Conservation (phyloP, 2,113 vertebrate species). For the Psittacus erithacus region DNA sequence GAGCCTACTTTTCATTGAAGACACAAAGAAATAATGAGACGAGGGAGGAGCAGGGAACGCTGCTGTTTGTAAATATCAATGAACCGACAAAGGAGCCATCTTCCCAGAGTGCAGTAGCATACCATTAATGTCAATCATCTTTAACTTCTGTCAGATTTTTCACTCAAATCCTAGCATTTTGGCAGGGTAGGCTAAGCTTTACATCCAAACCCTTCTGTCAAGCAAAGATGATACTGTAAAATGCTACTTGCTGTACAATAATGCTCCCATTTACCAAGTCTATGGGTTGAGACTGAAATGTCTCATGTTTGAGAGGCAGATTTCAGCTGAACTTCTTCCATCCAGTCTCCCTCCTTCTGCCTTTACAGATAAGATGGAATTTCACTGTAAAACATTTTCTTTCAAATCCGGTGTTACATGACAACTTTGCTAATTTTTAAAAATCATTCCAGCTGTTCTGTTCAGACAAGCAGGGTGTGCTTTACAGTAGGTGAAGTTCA, state of each 20-base stretch:
- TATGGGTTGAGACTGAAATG: neutral
- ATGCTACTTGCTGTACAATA: neutral
- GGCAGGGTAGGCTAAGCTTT: neutral
- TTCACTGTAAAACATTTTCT: neutral
- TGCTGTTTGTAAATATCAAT: neutral
- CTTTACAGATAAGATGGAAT: neutral
- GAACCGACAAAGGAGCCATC: neutral
- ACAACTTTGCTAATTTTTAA: neutral
- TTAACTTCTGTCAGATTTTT: conserved; percentile 39
- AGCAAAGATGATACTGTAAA: neutral
- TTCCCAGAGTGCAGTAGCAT: neutral
- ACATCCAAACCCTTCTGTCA: conserved; percentile 8
- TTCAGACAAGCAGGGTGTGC: conserved; percentile 42
- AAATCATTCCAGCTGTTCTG: neutral
- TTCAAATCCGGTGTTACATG: neutral
- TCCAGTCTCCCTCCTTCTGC: neutral
- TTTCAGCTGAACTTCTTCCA: neutral
- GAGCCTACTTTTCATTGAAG: neutral
- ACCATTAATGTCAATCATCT: conserved; percentile 53
- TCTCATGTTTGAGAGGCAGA: neutral
- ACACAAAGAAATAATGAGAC: neutral
- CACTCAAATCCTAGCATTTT: conserved; percentile 5
- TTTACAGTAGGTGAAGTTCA: conserved; percentile 80
- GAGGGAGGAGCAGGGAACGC: fast-evolving
- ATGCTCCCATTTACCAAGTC: neutral